phyloP scores from a whole-genome alignment of 2,888 invertebrate species.

The Macrosiphum euphorbiae region DNA sequence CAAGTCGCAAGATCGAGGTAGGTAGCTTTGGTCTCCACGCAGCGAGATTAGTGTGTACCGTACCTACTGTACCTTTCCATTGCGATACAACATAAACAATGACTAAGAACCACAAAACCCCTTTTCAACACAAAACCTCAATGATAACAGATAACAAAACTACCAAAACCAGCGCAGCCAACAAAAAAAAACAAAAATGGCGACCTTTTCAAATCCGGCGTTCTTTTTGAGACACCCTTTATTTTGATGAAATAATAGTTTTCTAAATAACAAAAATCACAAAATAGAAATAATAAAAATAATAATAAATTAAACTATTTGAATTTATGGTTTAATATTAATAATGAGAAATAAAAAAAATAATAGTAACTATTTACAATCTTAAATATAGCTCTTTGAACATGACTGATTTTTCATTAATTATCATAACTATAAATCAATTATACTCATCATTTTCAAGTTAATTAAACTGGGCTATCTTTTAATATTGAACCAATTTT shows the following conservation, averaged over 20 bases:
- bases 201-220: no score
- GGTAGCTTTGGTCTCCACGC: no score
- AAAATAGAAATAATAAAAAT: constrained; percentile 31
- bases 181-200: no score
- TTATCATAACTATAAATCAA: constrained; percentile 22
- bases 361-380: constrained; percentile 33
- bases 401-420: constrained; percentile 37
- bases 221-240: no score
- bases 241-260: background rate
- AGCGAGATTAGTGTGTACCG: no score
- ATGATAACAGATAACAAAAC: no score
- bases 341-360: constrained; percentile 26
- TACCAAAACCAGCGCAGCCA: no score
- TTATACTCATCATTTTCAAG: constrained; percentile 47
- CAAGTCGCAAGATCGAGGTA: no score
- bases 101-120: no score
- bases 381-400: constrained; percentile 23
- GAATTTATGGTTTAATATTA: background rate
- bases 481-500: constrained; percentile 73
- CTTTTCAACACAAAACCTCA: no score
- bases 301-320: constrained; percentile 23
- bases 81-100: no score
- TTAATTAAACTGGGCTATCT: constrained; percentile 39
- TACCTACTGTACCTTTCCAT: no score
- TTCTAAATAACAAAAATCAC: background rate